These are phyloP conservation scores for Zelleria hepariella DNA, from an alignment of 2,888 invertebrate species.

Conservation along the genomic window DNA sequence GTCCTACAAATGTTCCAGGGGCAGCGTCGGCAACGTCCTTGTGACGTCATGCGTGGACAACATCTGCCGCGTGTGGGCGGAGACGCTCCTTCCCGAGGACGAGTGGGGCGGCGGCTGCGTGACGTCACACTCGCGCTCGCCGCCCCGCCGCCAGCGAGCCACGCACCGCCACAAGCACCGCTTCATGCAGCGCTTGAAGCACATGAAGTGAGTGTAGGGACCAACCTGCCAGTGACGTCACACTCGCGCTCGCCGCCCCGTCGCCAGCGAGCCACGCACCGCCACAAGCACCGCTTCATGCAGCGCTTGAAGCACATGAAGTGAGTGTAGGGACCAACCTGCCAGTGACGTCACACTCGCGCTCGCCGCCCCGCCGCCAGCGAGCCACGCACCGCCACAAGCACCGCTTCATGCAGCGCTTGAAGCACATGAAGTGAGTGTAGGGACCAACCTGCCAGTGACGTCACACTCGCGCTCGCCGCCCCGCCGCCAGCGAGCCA, in stretches of 20 bases:
- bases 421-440: conserved; percentile 16
- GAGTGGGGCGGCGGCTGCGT: conserved; percentile 76
- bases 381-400: too few species aligned
- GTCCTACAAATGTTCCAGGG: too few species aligned
- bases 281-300: conserved; percentile 96
- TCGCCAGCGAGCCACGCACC: conserved; percentile 79
- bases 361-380: too few species aligned
- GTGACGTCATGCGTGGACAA: conserved; percentile 99
- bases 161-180: conserved; percentile 93
- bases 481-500: too few species aligned
- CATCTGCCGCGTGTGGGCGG: conserved; percentile 98
- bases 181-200: conserved; percentile 96
- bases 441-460: conserved; percentile 55
- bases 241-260: neutral
- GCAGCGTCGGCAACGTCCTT: conserved; percentile 97
- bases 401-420: too few species aligned
- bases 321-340: conserved; percentile 54
- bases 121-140: conserved; percentile 76
- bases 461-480: conserved; percentile 74
- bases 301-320: conserved; percentile 97
- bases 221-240: neutral
- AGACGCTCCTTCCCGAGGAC: conserved; percentile 96
- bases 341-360: too few species aligned
- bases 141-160: conserved; percentile 80
- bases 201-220: conserved; percentile 84